Evolutionary conservation across 1,140 invertebrate species (phyloP).

Genomic region (Drosophila punjabiensis): DNA sequence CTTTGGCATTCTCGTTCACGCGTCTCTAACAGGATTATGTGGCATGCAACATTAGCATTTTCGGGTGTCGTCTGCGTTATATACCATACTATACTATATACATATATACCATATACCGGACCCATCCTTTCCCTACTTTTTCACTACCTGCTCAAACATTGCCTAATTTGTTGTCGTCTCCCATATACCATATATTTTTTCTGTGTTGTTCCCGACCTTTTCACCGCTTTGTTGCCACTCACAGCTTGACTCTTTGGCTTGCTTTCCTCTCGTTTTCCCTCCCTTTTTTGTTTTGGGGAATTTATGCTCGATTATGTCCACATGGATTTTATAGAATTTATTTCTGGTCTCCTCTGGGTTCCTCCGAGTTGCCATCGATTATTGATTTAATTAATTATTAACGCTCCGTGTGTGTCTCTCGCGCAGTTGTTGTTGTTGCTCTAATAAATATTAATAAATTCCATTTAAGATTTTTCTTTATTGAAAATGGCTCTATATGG

Average conservation of each 20-base stretch:
- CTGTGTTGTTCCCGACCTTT: slow-evolving; percentile 22
- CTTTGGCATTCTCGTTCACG: slow-evolving; percentile 62
- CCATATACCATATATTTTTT: not conserved
- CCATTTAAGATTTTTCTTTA: slow-evolving; percentile 48
- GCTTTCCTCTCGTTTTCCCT: slow-evolving; percentile 24
- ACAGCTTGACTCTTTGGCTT: slow-evolving; percentile 47
- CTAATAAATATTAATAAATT: slow-evolving; percentile 63
- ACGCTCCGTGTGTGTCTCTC: slow-evolving; percentile 65
- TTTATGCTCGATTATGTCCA: slow-evolving; percentile 79
- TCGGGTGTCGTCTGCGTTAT: slow-evolving; percentile 22
- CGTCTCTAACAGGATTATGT: slow-evolving; percentile 80
- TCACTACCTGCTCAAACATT: slow-evolving; percentile 47
- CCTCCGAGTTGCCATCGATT: slow-evolving; percentile 46
- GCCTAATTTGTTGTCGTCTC: slow-evolving; percentile 66
- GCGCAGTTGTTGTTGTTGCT: slow-evolving; percentile 30
- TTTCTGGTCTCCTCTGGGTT: slow-evolving; percentile 33
- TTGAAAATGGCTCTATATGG: slow-evolving; percentile 65
- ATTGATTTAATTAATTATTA: slow-evolving; percentile 83
- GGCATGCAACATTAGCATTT: slow-evolving; percentile 78
- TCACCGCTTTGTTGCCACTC: too few relatives aligned
- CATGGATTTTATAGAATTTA: slow-evolving; percentile 56
- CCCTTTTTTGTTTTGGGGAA: slow-evolving; percentile 61
- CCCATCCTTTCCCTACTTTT: slow-evolving; percentile 37
- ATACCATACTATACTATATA: too few relatives aligned
- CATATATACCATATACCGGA: slow-evolving; percentile 10